Evolutionary conservation across 2,797 vertebrate genomes (phyloP).

Genomic region (Sphaeramia orbicularis): DNA sequence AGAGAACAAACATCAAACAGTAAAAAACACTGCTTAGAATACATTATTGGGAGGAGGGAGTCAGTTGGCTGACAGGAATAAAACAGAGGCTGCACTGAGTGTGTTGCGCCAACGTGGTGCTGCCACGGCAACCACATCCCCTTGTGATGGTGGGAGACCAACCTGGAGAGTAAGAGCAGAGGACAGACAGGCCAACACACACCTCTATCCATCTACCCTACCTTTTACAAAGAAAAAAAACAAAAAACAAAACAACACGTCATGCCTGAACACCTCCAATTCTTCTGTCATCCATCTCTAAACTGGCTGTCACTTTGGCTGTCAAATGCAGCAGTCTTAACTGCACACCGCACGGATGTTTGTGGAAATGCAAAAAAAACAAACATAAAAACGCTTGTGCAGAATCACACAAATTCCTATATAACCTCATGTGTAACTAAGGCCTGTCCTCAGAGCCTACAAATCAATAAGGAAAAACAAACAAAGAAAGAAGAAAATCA

Average conservation of each 20-base stretch:
- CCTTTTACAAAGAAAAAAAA: conserved; percentile 14
- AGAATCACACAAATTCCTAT: conserved; percentile 27
- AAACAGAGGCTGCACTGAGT: conserved; percentile 61
- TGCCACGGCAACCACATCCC: conserved; percentile 80
- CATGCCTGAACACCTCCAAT: conserved; percentile 55
- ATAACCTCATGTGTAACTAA: conserved; percentile 10
- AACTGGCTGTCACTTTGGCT: conserved; percentile 68
- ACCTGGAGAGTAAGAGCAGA: conserved; percentile 51
- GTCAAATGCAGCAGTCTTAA: conserved; percentile 55
- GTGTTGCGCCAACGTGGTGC: conserved; percentile 65
- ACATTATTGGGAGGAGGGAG: conserved; percentile 59
- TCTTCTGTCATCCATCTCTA: conserved; percentile 65
- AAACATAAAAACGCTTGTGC: conserved; percentile 17
- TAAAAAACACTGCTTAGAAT: conserved; percentile 64
- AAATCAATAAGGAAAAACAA: conserved; percentile 16
- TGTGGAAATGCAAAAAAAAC: background rate
- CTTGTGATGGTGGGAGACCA: conserved; percentile 53
- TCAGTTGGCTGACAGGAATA: conserved; percentile 61
- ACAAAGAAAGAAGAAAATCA: conserved; percentile 22
- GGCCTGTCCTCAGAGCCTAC: conserved; percentile 22
- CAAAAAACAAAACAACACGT: conserved; percentile 20
- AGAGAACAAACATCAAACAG: conserved; percentile 66
- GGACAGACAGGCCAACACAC: conserved; percentile 42
- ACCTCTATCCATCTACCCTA: conserved; percentile 18
- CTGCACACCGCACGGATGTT: no score